These are phyloP conservation scores for Coregonus ussuriensis DNA, from an alignment of 2,797 vertebrate genomes.

Conservation along the genomic window DNA sequence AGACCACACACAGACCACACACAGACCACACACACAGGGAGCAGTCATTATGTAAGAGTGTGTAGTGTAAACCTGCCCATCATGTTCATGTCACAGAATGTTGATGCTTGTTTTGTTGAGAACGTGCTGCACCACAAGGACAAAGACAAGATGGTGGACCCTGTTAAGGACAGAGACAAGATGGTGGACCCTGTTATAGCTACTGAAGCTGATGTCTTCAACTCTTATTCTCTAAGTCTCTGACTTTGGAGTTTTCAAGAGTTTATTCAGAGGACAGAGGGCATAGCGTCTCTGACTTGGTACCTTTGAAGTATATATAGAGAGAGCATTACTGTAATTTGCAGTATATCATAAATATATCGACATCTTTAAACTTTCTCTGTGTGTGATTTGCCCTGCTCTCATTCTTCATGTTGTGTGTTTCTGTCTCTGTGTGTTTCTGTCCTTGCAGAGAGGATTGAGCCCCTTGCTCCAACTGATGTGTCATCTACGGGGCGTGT, in stretches of 20 bases:
- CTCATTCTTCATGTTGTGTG: conserved; percentile 13
- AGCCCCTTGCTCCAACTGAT: neutral
- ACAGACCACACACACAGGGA: conserved; percentile 11
- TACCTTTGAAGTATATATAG: conserved; percentile 37
- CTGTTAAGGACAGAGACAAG: conserved; percentile 39
- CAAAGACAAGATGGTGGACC: conserved; percentile 35
- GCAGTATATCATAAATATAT: too few species aligned
- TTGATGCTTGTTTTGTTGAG: conserved; percentile 65
- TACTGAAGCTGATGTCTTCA: conserved; percentile 45
- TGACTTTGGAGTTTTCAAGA: neutral
- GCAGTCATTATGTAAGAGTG: conserved; percentile 63
- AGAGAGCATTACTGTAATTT: neutral
- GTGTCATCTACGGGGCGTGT: conserved; percentile 16
- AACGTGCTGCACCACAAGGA: conserved; percentile 51
- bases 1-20: too few species aligned
- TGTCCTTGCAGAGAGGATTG: conserved; percentile 59
- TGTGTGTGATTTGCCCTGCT: neutral
- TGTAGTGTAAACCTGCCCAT: conserved; percentile 72
- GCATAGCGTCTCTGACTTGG: neutral
- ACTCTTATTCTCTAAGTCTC: conserved; percentile 21
- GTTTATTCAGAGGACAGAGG: neutral
- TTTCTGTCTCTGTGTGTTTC: conserved; percentile 42
- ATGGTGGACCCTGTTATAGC: conserved; percentile 51
- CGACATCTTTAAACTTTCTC: neutral
- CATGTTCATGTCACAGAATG: conserved; percentile 67